Evolutionary conservation across 64 coral and sea anemone species (phyloP), one percentile per base, ranked within the genome.

Genomic region (Cladopsammia gracilis): DNA sequence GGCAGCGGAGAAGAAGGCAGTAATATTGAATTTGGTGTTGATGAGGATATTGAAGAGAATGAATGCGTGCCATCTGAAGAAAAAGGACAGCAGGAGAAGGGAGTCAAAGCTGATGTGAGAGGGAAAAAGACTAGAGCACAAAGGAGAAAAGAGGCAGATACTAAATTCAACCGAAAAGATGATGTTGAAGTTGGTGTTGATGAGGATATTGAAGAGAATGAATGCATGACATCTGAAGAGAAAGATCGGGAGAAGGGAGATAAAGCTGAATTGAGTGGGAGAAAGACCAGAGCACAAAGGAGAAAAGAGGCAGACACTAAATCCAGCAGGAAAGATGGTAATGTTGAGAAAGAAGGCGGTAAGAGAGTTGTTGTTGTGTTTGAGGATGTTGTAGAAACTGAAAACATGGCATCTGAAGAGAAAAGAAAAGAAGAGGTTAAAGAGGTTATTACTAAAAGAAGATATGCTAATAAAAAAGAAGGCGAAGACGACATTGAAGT

Each of bases 231-330:
- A 10, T 56, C 3, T 7, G 68, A 5, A 24, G 68, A 20, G 8
- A 71, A 42, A 24, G 52, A 7, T 5, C 9, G 3, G 16, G 68
- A n/a, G 26, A 71, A 8, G 7, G 20, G 26, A 42, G 34, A 34
- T 34, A 34, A 59, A 34, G 18, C 12, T 7, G 22, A 60, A 34
- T 7, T 34, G 5, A 62, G 58, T 18, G 34, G 54, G 10, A 81
- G 78, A 59, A 81, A 59, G 52, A 81, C 22, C 22, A 81, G 78
- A 12, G 78, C 22, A 25, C 54, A 58, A 14, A 62, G 58, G 26
- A 60, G 7, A n/a, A 64, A 71, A 25, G 34, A 70, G 19, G 16
- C n/a, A 69, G 44, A 71, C n/a, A 50, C 50, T 50, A 23, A 25
- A 14, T 10, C 15, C 20, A 59, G 25, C 11, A 48, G 14, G 47